These are phyloP conservation scores for Phylloscopus trochilus DNA, from an alignment of 2,113 vertebrate species.

Conservation along the genomic window DNA sequence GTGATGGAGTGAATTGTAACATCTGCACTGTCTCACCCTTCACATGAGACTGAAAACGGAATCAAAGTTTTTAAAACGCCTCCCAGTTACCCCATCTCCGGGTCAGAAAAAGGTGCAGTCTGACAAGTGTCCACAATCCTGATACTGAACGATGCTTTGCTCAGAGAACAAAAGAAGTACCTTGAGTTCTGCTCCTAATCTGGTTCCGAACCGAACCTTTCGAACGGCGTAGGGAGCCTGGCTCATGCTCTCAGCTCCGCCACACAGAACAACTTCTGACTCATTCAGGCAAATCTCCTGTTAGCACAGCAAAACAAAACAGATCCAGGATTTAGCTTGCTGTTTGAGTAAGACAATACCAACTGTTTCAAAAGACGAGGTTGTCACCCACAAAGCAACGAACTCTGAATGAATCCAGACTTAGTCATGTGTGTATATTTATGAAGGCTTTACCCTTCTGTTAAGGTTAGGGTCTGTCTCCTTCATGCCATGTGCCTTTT, in stretches of 20 bases:
- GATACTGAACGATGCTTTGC: neutral
- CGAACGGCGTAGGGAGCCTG: slow-evolving; percentile 86
- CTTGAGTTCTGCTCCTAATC: slow-evolving; percentile 87
- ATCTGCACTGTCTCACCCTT: neutral
- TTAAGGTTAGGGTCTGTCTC: neutral
- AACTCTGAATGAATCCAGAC: neutral
- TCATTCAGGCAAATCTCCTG: slow-evolving; percentile 93
- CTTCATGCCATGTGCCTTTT: neutral
- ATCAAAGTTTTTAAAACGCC: neutral
- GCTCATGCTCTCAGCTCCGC: slow-evolving; percentile 94
- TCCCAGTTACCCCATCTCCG: neutral
- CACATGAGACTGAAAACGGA: neutral
- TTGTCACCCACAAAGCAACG: neutral
- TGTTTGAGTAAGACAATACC: neutral
- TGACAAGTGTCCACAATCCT: neutral
- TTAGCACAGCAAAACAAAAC: neutral
- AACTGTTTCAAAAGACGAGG: neutral
- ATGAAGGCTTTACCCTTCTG: neutral
- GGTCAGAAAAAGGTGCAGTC: neutral
- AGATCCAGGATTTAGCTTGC: neutral
- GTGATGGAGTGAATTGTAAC: neutral
- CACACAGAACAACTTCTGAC: slow-evolving; percentile 91
- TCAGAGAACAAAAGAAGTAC: neutral
- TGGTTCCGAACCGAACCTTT: slow-evolving; percentile 91
- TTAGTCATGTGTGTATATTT: neutral